A percentile compares a stretch with the other conserved stretches of the same genome.
Conservation (phyloP, 2,113 vertebrate genomes). For the Danionella cerebrum region DNA sequence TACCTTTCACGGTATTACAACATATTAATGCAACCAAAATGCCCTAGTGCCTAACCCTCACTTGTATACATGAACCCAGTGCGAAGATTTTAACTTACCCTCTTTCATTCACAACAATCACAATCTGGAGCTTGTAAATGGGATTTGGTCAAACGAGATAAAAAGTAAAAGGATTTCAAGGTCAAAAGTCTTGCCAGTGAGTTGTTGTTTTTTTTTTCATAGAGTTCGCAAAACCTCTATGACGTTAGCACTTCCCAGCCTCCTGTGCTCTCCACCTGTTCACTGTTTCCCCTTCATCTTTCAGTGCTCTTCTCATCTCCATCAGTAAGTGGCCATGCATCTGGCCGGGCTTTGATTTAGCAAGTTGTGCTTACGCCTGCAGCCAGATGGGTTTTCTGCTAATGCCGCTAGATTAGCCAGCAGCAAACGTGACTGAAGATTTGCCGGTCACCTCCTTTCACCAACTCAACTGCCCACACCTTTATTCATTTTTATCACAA, state of each 20-base stretch:
- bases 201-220: background rate
- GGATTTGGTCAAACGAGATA: background rate
- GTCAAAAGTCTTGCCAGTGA: background rate
- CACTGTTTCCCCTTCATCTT: background rate
- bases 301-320: background rate
- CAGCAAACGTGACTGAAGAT: constrained; percentile 51
- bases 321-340: background rate
- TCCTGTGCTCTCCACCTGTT: constrained; percentile 19
- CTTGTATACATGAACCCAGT: no score
- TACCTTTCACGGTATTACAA: no score
- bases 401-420: constrained; percentile 53
- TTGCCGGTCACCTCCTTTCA: background rate
- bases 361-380: constrained; percentile 7
- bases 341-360: background rate
- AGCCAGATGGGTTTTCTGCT: constrained; percentile 51
- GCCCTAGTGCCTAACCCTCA: no score
- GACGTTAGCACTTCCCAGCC: background rate
- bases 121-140: background rate
- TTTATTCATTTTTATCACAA: background rate
- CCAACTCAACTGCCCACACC: background rate
- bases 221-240: background rate
- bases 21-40: no score
- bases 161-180: constrained; percentile 16
- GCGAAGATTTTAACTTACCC: no score
- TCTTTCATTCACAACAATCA: background rate